Evolutionary conservation across 1,140 invertebrate genomes (phyloP).

Genomic region (Neelides sp.): DNA sequence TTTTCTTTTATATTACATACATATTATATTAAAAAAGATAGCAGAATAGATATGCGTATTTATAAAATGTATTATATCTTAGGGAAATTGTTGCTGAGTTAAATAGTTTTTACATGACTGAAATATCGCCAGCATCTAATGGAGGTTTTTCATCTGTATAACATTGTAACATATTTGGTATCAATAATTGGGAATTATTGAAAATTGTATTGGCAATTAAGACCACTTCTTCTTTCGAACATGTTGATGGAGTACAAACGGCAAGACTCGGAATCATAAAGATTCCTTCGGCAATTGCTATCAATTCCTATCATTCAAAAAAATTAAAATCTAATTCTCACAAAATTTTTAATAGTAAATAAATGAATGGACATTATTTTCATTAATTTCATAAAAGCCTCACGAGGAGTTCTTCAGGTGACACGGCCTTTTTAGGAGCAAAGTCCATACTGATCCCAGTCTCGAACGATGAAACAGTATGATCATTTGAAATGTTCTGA

Average conservation of each 20-base stretch:
- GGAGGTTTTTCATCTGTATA: slow-evolving; percentile 6
- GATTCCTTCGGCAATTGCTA: neutral
- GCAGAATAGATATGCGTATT: no score
- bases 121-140: slow-evolving; percentile 15
- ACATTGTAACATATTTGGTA: neutral
- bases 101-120: no score
- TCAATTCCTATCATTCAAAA: neutral
- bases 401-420: neutral
- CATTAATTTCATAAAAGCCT: neutral
- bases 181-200: neutral
- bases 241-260: neutral
- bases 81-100: no score
- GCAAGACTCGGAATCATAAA: neutral
- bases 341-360: neutral
- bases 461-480: no score
- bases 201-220: neutral
- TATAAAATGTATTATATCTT: no score
- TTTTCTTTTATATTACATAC: no score
- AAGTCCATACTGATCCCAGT: no score
- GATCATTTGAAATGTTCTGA: neutral
- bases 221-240: neutral
- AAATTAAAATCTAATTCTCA: neutral
- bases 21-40: no score
- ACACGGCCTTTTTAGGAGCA: neutral
- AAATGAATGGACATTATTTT: neutral